A percentile compares a stretch with the other conserved stretches of the same genome.
Conservation (phyloP, 1,140 invertebrate species). For the Pantala flavescens region DNA sequence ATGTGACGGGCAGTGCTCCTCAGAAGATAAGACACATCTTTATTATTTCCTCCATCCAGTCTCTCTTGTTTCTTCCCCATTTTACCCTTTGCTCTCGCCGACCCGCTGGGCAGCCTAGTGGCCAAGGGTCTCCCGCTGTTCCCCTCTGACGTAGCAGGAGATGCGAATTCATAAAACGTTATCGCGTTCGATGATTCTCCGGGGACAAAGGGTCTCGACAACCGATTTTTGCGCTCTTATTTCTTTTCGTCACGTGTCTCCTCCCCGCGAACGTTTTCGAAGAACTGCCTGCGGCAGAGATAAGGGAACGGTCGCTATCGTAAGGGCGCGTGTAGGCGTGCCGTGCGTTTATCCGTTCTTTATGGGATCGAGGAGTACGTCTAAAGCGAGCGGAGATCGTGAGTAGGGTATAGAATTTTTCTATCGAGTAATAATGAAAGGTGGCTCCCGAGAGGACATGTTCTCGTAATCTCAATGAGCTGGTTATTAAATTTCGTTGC, state of each 20-base stretch:
- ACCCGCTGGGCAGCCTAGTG: background rate
- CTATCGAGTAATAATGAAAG: background rate
- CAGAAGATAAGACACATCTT: slow-evolving; percentile 1
- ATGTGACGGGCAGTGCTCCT: slow-evolving; percentile 1
- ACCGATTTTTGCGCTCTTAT: too few species aligned
- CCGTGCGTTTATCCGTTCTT: background rate
- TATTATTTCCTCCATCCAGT: background rate
- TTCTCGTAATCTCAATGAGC: background rate
- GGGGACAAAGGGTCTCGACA: too few species aligned
- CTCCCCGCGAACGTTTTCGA: too few species aligned
- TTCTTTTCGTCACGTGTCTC: background rate
- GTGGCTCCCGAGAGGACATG: background rate
- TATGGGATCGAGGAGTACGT: background rate
- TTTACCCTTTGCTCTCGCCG: background rate
- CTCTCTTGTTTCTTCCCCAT: background rate
- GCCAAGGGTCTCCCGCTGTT: background rate
- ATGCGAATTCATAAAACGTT: too few species aligned
- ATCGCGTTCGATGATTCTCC: too few species aligned
- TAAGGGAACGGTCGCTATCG: background rate
- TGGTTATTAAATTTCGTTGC: background rate
- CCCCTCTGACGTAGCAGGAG: too few species aligned
- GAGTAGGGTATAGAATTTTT: background rate
- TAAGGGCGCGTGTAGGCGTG: background rate
- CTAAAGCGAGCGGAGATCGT: too few species aligned
- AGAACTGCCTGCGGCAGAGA: background rate